Base-by-base conservation (phyloP, 2,113 vertebrate genomes). In the Psilopsiagon aurifrons region DNA sequence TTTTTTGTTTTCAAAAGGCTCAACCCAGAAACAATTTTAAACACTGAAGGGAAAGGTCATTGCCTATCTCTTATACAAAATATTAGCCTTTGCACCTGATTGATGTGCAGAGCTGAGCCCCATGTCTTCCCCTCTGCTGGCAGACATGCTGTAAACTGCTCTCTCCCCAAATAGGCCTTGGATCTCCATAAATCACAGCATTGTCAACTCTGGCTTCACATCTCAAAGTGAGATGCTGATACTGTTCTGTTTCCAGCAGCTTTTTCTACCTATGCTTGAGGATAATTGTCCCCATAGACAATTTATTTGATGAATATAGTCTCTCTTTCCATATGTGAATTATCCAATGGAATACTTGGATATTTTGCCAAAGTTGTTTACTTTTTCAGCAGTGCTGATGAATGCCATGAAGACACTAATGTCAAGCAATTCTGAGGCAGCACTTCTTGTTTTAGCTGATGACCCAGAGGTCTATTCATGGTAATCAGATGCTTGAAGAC, bases 11-110 rank as follows among this genome's bases (percentile, higher is more conserved):
- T 74, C 73, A 77, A 89, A 71, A 83, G 70, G 71, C 43, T 94
- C 82, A 88, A 49, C 88, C 80, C 68, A 94, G 83, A 89, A 96
- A 52, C 85, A 70, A 77, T 92, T 95, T 92, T 18, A 74, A 69
- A 68, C 64, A 79, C 83, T 86, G 95, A 97, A 97, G 86, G 54
- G 86, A 92, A 97, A 97, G 97, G 96, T 96, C 95, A 88, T 44
- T 44, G 52, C 39, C 68, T 88, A 81, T 96, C 96, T 97, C 95
- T 95, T 71, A 54, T 90, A 74, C 71, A 88, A 96, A 97, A 90
- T 93, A 94, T 83, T 70, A 88, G 60, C 29, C 28, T 46, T 62
- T 51, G 87, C 83, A 77, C 28, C 28, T 39, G 77, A 78, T 68
- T 73, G 90, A 28, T 39, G 71, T 57, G 47, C n/a, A 7, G 88